Evolutionary conservation across 2,888 invertebrate genomes (phyloP).

Genomic region (Scelioninae gen. 1): DNA sequence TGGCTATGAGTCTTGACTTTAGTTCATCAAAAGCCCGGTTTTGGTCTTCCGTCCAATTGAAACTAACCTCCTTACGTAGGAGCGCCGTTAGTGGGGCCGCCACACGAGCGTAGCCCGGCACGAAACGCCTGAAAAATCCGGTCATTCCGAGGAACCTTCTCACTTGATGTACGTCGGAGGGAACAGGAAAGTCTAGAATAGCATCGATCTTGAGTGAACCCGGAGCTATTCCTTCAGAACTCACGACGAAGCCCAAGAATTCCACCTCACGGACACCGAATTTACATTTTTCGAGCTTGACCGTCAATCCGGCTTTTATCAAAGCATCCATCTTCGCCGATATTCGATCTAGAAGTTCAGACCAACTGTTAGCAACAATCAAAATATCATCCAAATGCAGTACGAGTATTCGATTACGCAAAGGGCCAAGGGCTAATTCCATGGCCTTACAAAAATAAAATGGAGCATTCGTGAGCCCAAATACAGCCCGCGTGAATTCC

Average conservation of each 20-base stretch:
- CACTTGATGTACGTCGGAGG: neutral
- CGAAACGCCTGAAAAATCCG: neutral
- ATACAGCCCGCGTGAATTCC: conserved; percentile 74
- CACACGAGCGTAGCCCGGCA: neutral
- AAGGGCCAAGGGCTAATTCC: conserved; percentile 46
- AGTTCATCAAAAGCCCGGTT: neutral
- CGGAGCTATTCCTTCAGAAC: neutral
- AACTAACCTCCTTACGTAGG: neutral
- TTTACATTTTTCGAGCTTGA: no score
- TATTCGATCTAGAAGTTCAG: no score
- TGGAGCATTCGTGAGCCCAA: conserved; percentile 76
- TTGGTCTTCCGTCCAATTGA: neutral
- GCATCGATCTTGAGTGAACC: neutral
- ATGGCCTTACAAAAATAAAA: conserved; percentile 73
- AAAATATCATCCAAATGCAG: conserved; percentile 69
- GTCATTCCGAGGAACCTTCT: neutral
- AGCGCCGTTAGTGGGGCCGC: neutral
- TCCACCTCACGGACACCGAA: neutral
- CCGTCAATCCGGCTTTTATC: no score
- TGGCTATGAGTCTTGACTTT: neutral
- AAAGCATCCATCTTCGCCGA: no score
- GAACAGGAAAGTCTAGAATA: neutral
- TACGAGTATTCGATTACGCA: conserved; percentile 49
- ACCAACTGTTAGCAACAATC: conserved; percentile 43
- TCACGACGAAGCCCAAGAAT: neutral